These are phyloP conservation scores for Festucalex cinctus DNA, from an alignment of 2,113 vertebrate genomes.

Conservation along the genomic window DNA sequence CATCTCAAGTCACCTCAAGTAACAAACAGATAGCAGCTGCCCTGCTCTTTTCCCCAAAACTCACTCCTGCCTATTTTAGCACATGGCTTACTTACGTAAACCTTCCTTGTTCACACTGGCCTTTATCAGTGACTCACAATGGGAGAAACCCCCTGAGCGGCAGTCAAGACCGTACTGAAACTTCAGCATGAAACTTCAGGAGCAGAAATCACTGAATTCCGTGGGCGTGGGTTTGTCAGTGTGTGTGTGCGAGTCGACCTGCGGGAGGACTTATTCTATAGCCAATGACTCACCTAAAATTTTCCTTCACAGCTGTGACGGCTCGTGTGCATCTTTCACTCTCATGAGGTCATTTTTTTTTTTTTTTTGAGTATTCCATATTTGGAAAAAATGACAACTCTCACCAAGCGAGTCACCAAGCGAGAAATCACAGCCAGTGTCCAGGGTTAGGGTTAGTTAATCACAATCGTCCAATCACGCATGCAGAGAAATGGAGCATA, in stretches of 20 bases:
- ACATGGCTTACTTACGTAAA: conserved; percentile 32
- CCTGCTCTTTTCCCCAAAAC: conserved; percentile 16
- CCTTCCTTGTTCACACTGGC: conserved; percentile 10
- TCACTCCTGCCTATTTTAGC: conserved; percentile 15
- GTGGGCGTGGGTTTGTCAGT: neutral
- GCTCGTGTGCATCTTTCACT: conserved; percentile 5
- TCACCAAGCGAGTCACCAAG: conserved; percentile 4
- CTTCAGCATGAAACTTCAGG: conserved; percentile 31
- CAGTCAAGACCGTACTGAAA: conserved; percentile 20
- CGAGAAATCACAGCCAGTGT: conserved; percentile 12
- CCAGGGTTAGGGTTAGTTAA: neutral
- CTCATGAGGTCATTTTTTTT: conserved; percentile 9
- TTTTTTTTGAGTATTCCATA: conserved; percentile 5
- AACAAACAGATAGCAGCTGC: conserved; percentile 41
- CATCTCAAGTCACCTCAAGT: conserved; percentile 21
- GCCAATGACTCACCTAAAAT: conserved; percentile 48
- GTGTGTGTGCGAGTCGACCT: neutral
- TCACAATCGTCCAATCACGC: neutral
- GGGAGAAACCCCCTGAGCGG: conserved; percentile 33
- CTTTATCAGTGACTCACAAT: conserved; percentile 49
- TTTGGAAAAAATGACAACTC: conserved; percentile 27
- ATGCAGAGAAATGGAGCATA: neutral
- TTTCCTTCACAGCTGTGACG: conserved; percentile 25
- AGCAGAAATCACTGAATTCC: conserved; percentile 25
- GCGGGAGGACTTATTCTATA: conserved; percentile 31